These are phyloP conservation scores for Capra hircus DNA, from an alignment of 2,113 vertebrate species.

Conservation along the genomic window DNA sequence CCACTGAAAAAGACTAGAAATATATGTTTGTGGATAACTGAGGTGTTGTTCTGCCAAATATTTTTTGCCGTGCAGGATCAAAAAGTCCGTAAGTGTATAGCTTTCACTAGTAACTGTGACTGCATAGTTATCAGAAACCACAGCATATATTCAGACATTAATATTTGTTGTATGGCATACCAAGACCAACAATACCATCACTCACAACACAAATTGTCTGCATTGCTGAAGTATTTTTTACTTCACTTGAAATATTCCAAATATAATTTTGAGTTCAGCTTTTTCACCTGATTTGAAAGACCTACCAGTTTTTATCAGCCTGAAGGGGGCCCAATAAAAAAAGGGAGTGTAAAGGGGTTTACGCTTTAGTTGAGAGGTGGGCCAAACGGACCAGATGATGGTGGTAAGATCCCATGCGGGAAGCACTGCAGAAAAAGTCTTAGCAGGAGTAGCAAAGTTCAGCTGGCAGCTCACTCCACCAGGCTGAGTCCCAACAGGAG, in stretches of 20 bases:
- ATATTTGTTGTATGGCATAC: not conserved
- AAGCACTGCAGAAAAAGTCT: not conserved
- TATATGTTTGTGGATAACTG: constrained; percentile 82
- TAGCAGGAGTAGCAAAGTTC: not conserved
- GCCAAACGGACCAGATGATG: not conserved
- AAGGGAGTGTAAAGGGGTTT: not conserved
- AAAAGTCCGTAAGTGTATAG: not conserved
- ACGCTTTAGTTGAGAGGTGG: not conserved
- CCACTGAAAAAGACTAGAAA: constrained; percentile 90
- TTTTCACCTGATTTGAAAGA: not conserved
- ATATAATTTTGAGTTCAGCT: not conserved
- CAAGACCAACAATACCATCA: not conserved
- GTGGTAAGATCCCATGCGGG: not conserved
- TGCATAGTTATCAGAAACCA: not conserved
- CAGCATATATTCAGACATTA: not conserved
- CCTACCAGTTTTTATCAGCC: not conserved
- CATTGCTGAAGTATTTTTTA: not conserved
- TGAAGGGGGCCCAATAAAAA: not conserved
- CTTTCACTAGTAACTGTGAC: not conserved
- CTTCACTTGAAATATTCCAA: not conserved
- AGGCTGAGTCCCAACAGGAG: not conserved
- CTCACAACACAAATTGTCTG: not conserved
- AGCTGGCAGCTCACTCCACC: not conserved
- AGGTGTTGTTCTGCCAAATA: constrained; percentile 76
- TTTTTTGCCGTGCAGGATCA: not conserved